Conservation (phyloP, 1,140 invertebrate genomes). For the Neelides sp. region DNA sequence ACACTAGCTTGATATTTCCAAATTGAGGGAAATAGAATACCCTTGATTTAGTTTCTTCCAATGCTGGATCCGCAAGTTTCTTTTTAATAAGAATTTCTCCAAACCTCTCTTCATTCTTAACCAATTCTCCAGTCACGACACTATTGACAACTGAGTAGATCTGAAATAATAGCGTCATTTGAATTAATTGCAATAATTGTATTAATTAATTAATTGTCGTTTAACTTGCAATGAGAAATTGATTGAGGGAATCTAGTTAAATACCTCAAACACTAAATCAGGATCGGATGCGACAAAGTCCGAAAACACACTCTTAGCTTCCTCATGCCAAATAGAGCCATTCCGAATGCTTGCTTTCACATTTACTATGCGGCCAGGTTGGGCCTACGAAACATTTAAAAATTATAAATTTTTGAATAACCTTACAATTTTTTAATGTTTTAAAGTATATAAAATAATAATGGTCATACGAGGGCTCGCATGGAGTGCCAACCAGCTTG, state of each 20-base stretch:
- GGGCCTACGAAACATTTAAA: too few species aligned
- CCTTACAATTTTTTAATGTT: too few species aligned
- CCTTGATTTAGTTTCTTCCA: constrained; percentile 62
- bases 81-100: constrained; percentile 49
- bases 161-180: too few species aligned
- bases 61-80: constrained; percentile 47
- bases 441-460: too few species aligned
- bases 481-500: background rate
- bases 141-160: constrained; percentile 66
- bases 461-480: background rate
- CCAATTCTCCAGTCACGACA: constrained; percentile 50
- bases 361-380: too few species aligned
- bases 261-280: too few species aligned
- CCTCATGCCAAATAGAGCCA: constrained; percentile 33
- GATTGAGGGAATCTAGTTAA: background rate
- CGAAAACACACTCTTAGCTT: background rate
- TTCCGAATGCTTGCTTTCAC: constrained; percentile 51
- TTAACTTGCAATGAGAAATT: background rate
- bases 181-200: too few species aligned
- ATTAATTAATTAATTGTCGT: background rate
- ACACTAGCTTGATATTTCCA: too few species aligned
- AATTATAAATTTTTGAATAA: too few species aligned
- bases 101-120: constrained; percentile 38
- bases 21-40: constrained; percentile 37
- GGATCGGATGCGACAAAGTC: background rate